A percentile compares a stretch with the other conserved stretches of the same genome.
These are phyloP conservation scores for Notamacropus eugenii DNA, from an alignment of 2,797 vertebrate species.

Conservation along the genomic window DNA sequence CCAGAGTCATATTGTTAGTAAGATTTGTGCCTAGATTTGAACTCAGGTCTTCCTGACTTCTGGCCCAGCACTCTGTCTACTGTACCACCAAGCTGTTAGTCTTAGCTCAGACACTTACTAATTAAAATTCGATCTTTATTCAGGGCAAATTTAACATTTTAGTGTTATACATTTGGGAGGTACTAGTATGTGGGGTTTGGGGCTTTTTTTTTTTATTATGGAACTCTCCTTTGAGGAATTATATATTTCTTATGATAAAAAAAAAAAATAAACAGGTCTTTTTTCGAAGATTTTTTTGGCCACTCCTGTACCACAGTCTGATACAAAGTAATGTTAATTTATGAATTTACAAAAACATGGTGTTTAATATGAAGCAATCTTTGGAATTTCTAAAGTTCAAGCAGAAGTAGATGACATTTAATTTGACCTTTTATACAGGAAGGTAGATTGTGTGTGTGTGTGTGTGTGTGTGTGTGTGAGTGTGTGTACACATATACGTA, in stretches of 20 bases:
- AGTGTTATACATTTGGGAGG: not conserved
- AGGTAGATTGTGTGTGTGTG: not conserved
- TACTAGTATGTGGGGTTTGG: not conserved
- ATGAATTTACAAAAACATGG: not conserved
- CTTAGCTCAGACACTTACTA: not conserved
- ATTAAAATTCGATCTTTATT: not conserved
- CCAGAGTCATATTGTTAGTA: not conserved
- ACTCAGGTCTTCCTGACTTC: not conserved
- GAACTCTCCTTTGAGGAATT: not conserved
- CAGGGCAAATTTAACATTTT: not conserved
- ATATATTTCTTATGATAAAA: constrained; percentile 37
- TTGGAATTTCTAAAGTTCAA: not conserved
- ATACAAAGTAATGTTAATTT: not conserved
- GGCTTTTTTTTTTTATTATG: not conserved
- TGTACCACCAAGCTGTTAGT: not conserved
- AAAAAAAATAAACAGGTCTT: constrained; percentile 18
- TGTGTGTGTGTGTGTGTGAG: too few relatives aligned
- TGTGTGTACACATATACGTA: not conserved
- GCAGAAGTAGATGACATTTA: not conserved
- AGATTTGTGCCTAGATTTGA: not conserved
- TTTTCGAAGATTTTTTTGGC: constrained; percentile 30
- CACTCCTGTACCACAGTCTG: constrained; percentile 6
- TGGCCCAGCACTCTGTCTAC: not conserved
- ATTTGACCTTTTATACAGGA: not conserved
- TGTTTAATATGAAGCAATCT: constrained; percentile 36